Conservation (phyloP, 2,888 invertebrate species). For the Agrochola litura region DNA sequence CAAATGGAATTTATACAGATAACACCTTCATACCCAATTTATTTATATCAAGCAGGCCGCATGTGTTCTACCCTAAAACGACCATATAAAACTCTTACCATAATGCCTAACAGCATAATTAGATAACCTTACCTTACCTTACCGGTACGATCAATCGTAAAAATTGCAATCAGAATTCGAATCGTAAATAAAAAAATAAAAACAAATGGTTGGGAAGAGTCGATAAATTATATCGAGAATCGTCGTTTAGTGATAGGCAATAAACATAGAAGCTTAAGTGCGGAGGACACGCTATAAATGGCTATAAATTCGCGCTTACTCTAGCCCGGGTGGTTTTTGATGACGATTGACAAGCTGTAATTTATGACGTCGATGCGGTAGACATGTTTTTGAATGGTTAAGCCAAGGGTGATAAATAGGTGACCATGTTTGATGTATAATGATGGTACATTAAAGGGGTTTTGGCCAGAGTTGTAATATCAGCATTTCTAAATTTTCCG, state of each 20-base stretch:
- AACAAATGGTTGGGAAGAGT: constrained; percentile 57
- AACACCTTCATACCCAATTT: constrained; percentile 52
- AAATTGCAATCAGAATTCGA: constrained; percentile 57
- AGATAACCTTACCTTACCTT: constrained; percentile 15
- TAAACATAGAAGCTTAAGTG: constrained; percentile 61
- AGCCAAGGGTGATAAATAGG: neutral
- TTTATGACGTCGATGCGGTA: constrained; percentile 42
- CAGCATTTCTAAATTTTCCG: too few species aligned
- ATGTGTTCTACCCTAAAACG: constrained; percentile 39
- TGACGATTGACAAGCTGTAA: constrained; percentile 56
- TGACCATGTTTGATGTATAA: constrained; percentile 12
- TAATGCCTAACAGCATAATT: constrained; percentile 52
- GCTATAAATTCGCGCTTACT: constrained; percentile 56
- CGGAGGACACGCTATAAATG: constrained; percentile 58
- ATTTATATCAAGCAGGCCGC: constrained; percentile 51
- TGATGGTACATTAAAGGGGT: neutral
- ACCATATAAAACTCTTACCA: constrained; percentile 32
- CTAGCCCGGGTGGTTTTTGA: constrained; percentile 54
- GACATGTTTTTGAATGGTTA: constrained; percentile 15
- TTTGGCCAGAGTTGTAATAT: neutral
- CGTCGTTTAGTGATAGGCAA: constrained; percentile 61
- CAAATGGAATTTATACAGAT: constrained; percentile 47
- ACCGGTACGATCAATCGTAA: constrained; percentile 41
- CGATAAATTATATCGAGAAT: constrained; percentile 66
- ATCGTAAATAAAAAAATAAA: constrained; percentile 62